Evolutionary conservation across 2,888 invertebrate species (phyloP).

Genomic region (Mythimna loreyi): DNA sequence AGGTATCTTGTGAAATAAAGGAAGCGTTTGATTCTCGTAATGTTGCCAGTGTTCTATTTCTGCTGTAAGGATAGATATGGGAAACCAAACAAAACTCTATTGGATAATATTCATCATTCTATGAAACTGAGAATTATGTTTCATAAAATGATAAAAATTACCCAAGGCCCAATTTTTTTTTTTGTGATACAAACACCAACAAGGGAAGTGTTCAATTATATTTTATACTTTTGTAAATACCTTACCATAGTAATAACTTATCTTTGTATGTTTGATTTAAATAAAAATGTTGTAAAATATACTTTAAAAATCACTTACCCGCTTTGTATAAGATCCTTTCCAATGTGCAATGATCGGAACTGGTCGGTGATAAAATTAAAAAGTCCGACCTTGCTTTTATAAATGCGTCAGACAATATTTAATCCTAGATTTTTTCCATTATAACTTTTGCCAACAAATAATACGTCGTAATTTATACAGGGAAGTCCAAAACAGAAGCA

Average conservation of each 20-base stretch:
- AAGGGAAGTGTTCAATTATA: slow-evolving; percentile 67
- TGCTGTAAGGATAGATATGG: slow-evolving; percentile 12
- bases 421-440: background rate
- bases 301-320: slow-evolving; percentile 12
- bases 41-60: slow-evolving; percentile 9
- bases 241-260: slow-evolving; percentile 71
- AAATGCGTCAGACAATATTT: background rate
- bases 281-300: slow-evolving; percentile 73
- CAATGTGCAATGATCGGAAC: too few species aligned
- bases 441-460: background rate
- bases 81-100: slow-evolving; percentile 4
- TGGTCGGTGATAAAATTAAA: fast-evolving
- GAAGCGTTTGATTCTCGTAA: slow-evolving; percentile 21
- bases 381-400: fast-evolving
- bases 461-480: background rate
- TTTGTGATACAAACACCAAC: slow-evolving; percentile 62
- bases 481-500: background rate
- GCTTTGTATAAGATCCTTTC: background rate
- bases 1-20: slow-evolving; percentile 15
- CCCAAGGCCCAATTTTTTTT: slow-evolving; percentile 25
- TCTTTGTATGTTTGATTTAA: slow-evolving; percentile 73
- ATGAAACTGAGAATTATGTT: slow-evolving; percentile 28
- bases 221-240: slow-evolving; percentile 86
- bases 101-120: slow-evolving; percentile 22
- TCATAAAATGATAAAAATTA: slow-evolving; percentile 32